Percentiles rank a stretch among this genome's conserved stretches.
These are phyloP conservation scores for Centruroides sculpturatus DNA, from an alignment of 1,140 invertebrate genomes.

Conservation along the genomic window DNA sequence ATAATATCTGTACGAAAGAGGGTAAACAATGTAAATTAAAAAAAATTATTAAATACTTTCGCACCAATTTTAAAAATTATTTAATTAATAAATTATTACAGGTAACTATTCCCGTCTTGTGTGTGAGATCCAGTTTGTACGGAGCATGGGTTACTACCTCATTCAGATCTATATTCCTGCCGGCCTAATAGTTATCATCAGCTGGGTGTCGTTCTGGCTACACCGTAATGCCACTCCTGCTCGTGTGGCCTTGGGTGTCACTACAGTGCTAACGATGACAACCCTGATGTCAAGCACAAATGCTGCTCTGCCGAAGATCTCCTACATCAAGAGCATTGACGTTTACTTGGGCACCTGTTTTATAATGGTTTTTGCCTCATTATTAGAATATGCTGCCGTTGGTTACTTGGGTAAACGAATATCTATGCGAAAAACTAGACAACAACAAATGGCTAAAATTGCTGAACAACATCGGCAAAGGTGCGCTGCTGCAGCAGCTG, in stretches of 20 bases:
- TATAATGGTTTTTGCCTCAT: conserved; percentile 94
- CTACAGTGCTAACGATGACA: conserved; percentile 94
- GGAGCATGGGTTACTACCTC: conserved; percentile 97
- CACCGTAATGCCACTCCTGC: conserved; percentile 92
- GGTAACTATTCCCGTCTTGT: conserved; percentile 96
- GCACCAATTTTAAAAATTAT: background rate
- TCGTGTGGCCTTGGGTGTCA: conserved; percentile 87
- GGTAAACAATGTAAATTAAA: no score
- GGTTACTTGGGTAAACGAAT: conserved; percentile 91
- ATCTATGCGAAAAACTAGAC: conserved; percentile 83
- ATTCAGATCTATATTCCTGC: conserved; percentile 99
- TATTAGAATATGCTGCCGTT: conserved; percentile 85
- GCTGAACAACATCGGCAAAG: conserved; percentile 48
- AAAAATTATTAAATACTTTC: no score
- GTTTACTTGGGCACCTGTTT: conserved; percentile 95
- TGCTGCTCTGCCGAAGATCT: conserved; percentile 92
- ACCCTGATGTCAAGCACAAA: conserved; percentile 98
- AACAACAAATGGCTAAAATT: conserved; percentile 72
- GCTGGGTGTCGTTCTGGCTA: conserved; percentile 93
- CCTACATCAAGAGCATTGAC: conserved; percentile 96
- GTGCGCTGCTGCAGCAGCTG: conserved; percentile 12
- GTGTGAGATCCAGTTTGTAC: conserved; percentile 93
- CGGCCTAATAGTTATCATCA: conserved; percentile 96
- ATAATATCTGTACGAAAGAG: no score
- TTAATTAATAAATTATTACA: conserved; percentile 26